phyloP scores from a whole-genome alignment of 2,888 invertebrate genomes.

The Venusia cambrica region DNA sequence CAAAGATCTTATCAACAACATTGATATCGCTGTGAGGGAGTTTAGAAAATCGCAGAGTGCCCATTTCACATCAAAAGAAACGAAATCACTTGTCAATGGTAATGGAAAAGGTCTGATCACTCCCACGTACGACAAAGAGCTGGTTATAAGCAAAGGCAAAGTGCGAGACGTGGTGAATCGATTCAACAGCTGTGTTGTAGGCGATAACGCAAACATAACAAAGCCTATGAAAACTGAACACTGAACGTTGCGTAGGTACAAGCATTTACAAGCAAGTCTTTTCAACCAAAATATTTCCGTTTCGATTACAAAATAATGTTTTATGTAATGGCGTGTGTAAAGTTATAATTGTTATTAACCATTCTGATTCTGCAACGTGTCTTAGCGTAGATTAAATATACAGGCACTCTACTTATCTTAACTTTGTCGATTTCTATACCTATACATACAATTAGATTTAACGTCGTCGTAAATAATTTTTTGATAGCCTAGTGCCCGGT shows the following conservation, averaged over 20 bases:
- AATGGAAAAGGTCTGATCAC: slow-evolving; percentile 58
- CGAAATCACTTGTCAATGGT: slow-evolving; percentile 51
- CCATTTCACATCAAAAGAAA: slow-evolving; percentile 42
- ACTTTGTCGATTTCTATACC: too few relatives aligned
- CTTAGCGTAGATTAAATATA: too few relatives aligned
- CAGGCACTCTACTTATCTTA: too few relatives aligned
- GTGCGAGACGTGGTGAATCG: slow-evolving; percentile 73
- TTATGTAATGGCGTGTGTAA: too few relatives aligned
- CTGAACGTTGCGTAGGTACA: slow-evolving; percentile 39
- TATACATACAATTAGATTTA: too few relatives aligned
- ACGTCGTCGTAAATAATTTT: too few relatives aligned
- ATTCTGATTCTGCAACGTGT: too few relatives aligned
- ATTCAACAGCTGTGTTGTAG: slow-evolving; percentile 59
- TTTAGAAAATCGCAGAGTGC: slow-evolving; percentile 68
- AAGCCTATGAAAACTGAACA: slow-evolving; percentile 52
- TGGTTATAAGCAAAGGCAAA: slow-evolving; percentile 72
- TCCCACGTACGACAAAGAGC: slow-evolving; percentile 68
- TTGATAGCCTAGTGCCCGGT: slow-evolving; percentile 31
- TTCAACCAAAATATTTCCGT: too few relatives aligned
- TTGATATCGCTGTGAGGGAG: slow-evolving; percentile 66
- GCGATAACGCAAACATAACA: slow-evolving; percentile 32
- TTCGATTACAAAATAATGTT: too few relatives aligned
- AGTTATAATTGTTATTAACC: too few relatives aligned
- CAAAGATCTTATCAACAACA: slow-evolving; percentile 70
- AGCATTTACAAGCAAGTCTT: slow-evolving; percentile 20